Percentiles rank a stretch among this genome's conserved stretches.
phyloP scores from a whole-genome alignment of 2,113 vertebrate genomes.

The Podilymbus podiceps region DNA sequence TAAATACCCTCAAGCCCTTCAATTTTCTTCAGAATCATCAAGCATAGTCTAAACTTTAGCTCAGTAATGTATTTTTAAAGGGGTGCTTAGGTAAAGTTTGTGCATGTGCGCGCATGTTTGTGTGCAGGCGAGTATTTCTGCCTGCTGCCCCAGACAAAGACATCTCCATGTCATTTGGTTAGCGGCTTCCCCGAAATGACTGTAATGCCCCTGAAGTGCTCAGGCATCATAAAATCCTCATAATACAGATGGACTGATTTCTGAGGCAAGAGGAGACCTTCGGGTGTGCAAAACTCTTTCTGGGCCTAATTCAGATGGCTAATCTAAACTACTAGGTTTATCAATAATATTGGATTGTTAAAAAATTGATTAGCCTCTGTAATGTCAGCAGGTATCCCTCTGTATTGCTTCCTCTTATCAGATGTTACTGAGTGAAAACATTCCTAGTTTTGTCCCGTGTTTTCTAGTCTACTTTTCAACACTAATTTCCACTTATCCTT shows the following conservation, averaged over 20 bases:
- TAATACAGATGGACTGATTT: not conserved
- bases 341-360: not conserved
- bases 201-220: constrained; percentile 30
- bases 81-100: not conserved
- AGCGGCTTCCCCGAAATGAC: not conserved
- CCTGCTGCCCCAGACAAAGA: constrained; percentile 7
- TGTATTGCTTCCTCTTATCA: not conserved
- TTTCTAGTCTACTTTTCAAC: not conserved
- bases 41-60: not conserved
- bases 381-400: not conserved
- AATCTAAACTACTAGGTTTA: not conserved
- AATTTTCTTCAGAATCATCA: not conserved
- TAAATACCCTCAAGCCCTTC: not conserved
- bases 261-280: not conserved
- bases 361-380: not conserved
- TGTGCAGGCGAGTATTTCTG: not conserved
- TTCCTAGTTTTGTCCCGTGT: not conserved
- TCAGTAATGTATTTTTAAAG: not conserved
- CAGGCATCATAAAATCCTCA: constrained; percentile 35
- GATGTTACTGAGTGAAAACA: not conserved
- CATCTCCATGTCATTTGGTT: not conserved
- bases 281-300: not conserved
- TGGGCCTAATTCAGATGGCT: not conserved
- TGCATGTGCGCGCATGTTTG: not conserved
- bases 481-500: constrained; percentile 6